These are phyloP conservation scores for Ornithoptera alexandrae DNA, from an alignment of 2,888 invertebrate species.

Conservation along the genomic window DNA sequence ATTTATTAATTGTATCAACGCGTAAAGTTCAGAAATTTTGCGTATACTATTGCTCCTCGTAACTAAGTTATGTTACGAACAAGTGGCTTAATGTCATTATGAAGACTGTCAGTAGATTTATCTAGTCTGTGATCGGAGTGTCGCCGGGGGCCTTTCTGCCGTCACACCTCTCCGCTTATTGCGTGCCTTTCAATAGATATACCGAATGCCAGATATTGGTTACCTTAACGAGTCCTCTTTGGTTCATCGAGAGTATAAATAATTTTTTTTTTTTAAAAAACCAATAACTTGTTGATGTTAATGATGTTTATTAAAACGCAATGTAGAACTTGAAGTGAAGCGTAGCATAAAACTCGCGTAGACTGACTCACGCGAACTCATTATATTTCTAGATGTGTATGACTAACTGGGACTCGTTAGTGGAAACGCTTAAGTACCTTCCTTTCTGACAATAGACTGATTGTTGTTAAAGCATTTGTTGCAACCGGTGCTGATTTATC, in stretches of 20 bases:
- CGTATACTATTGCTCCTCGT: constrained; percentile 47
- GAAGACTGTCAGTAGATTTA: constrained; percentile 76
- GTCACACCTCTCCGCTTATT: constrained; percentile 77
- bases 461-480: constrained; percentile 77
- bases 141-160: constrained; percentile 76
- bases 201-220: constrained; percentile 60
- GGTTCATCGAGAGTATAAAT: constrained; percentile 21
- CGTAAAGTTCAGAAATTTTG: constrained; percentile 21
- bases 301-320: background rate
- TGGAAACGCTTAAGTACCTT: constrained; percentile 63
- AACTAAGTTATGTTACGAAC: constrained; percentile 51
- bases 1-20: constrained; percentile 8
- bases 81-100: constrained; percentile 65
- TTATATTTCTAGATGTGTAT: constrained; percentile 35
- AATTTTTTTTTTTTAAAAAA: constrained; percentile 2
- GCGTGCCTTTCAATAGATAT: constrained; percentile 76
- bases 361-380: constrained; percentile 29
- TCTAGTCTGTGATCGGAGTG: constrained; percentile 79
- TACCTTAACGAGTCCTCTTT: constrained; percentile 49
- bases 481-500: constrained; percentile 78
- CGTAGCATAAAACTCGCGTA: constrained; percentile 10
- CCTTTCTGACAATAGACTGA: constrained; percentile 80
- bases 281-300: background rate
- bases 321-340: background rate
- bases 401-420: constrained; percentile 60